phyloP scores from a whole-genome alignment of 2,888 invertebrate species.

The Lithosia quadra region DNA sequence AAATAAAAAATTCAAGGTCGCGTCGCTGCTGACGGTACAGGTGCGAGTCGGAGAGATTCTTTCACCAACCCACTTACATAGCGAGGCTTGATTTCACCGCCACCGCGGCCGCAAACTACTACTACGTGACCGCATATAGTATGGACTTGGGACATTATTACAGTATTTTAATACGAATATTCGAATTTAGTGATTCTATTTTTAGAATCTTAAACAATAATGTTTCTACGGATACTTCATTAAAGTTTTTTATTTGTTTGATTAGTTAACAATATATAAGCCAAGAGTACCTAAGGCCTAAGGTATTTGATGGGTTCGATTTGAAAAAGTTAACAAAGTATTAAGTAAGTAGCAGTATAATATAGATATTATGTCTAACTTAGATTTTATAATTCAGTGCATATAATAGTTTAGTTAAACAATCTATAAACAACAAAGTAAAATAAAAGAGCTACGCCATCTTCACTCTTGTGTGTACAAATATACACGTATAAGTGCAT shows the following conservation, averaged over 20 bases:
- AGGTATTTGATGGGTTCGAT: too few species aligned
- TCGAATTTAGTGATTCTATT: not conserved
- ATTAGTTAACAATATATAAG: not conserved
- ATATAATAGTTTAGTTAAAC: too few species aligned
- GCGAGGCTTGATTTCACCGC: constrained; percentile 78
- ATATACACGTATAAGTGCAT: not conserved
- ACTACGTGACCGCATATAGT: constrained; percentile 31
- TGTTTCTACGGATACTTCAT: not conserved
- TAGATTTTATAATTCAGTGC: not conserved
- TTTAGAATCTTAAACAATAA: not conserved
- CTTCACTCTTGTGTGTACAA: too few species aligned
- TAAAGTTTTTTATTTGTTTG: not conserved
- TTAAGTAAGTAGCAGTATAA: too few species aligned
- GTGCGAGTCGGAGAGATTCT: constrained; percentile 76
- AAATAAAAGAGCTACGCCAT: too few species aligned
- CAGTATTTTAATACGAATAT: not conserved
- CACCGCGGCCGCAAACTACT: constrained; percentile 45
- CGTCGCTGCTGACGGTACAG: constrained; percentile 66
- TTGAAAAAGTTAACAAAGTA: too few species aligned
- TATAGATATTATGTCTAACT: too few species aligned
- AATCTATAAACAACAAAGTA: too few species aligned
- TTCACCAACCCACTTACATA: constrained; percentile 85
- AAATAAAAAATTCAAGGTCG: constrained; percentile 38
- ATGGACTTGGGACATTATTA: constrained; percentile 36
- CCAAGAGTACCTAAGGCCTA: not conserved